Evolutionary conservation across 2,113 vertebrate genomes (phyloP).

Genomic region (Salminus brasiliensis): DNA sequence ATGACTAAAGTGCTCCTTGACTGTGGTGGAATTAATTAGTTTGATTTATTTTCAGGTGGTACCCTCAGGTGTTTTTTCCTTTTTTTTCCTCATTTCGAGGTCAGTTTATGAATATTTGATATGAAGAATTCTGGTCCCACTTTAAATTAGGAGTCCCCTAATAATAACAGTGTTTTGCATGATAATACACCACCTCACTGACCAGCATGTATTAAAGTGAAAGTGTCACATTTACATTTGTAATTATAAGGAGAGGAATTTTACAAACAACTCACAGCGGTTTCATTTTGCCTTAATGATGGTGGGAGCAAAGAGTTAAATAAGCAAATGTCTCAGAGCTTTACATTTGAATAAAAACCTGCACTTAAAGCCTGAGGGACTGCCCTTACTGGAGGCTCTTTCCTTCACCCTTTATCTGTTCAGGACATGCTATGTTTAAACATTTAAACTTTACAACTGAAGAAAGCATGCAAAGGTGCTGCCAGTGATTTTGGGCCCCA

Average conservation of each 20-base stretch:
- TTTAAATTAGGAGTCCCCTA: constrained; percentile 18
- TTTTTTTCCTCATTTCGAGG: constrained; percentile 20
- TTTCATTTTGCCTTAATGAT: neutral
- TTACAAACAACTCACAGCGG: neutral
- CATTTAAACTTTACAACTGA: no score
- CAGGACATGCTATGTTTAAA: no score
- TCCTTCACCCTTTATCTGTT: no score
- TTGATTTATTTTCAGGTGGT: constrained; percentile 35
- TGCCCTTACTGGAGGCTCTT: no score
- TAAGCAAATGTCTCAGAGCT: no score
- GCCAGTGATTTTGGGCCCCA: no score
- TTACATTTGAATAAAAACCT: no score
- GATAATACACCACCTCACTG: neutral
- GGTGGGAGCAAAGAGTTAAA: neutral
- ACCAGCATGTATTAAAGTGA: neutral
- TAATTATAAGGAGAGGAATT: neutral
- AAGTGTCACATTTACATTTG: constrained; percentile 8
- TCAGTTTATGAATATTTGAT: constrained; percentile 45
- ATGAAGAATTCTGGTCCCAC: neutral
- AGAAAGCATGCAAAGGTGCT: no score
- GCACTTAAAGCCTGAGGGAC: no score
- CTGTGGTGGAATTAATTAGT: constrained; percentile 24
- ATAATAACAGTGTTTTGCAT: constrained; percentile 26
- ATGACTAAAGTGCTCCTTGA: constrained; percentile 39
- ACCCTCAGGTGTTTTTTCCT: constrained; percentile 1